Conservation (phyloP, 1,140 invertebrate genomes). For the Ooceraea biroi region DNA sequence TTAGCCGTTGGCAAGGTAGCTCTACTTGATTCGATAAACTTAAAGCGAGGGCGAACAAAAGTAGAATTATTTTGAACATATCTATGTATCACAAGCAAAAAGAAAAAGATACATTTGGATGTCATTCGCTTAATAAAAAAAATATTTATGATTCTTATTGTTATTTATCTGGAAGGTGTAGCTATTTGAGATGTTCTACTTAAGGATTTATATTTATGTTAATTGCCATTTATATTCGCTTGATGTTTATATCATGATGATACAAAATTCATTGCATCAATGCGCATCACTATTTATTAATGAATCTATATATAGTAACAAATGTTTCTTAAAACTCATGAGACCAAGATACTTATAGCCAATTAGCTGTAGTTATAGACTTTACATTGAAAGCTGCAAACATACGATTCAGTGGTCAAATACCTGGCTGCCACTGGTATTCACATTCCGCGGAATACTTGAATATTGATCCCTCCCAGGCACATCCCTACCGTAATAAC, state of each 20-base stretch:
- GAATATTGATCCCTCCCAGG: slow-evolving; percentile 71
- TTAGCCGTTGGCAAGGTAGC: background rate
- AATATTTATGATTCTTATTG: too few species aligned
- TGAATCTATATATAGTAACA: background rate
- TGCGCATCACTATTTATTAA: background rate
- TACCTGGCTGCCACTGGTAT: slow-evolving; percentile 64
- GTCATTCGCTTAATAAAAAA: background rate
- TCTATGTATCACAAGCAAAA: background rate
- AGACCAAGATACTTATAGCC: background rate
- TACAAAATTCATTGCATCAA: background rate
- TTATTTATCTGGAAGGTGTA: too few species aligned
- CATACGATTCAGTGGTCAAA: slow-evolving; percentile 64
- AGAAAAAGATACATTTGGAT: background rate
- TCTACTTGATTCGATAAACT: background rate
- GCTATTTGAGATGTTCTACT: too few species aligned
- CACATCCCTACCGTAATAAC: slow-evolving; percentile 45
- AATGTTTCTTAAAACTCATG: slow-evolving; percentile 2
- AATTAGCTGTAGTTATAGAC: slow-evolving; percentile 13
- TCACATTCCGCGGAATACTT: slow-evolving; percentile 70
- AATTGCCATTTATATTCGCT: background rate
- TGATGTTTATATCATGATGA: background rate
- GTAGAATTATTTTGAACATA: slow-evolving; percentile 11
- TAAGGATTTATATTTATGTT: too few species aligned
- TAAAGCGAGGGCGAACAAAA: background rate
- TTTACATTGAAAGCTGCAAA: slow-evolving; percentile 55